Percentiles rank a stretch among this genome's conserved stretches.
phyloP scores from a whole-genome alignment of 2,113 vertebrate species.

The Bubo blakistoni region DNA sequence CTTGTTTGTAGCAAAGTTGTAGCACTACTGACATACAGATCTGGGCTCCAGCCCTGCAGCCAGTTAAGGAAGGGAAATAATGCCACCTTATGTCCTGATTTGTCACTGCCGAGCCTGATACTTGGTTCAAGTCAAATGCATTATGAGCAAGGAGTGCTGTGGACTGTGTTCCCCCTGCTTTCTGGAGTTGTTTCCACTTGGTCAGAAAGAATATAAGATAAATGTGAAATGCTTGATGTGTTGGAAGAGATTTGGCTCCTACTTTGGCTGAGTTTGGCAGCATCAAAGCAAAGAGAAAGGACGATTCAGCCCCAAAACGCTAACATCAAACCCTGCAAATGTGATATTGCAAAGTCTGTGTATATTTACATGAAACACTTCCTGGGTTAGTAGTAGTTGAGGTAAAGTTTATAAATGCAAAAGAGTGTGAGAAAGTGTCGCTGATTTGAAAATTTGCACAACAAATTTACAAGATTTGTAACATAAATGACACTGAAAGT shows the following conservation, averaged over 20 bases:
- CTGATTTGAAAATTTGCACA: not conserved
- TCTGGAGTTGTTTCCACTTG: not conserved
- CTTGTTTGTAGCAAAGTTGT: not conserved
- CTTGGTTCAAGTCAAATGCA: not conserved
- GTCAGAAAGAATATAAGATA: not conserved
- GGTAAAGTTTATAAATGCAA: not conserved
- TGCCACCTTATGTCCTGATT: conserved; percentile 69
- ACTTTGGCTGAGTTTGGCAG: not conserved
- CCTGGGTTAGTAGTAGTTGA: not conserved
- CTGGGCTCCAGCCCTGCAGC: not conserved
- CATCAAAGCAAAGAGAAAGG: not conserved
- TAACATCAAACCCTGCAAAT: not conserved
- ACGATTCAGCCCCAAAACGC: not conserved
- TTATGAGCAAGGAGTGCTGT: not conserved
- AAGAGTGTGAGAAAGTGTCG: not conserved
- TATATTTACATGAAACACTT: not conserved
- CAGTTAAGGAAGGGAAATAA: conserved; percentile 53
- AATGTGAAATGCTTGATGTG: not conserved
- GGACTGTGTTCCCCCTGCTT: not conserved
- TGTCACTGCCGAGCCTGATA: conserved; percentile 32
- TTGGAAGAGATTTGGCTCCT: not conserved
- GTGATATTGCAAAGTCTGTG: not conserved
- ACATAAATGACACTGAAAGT: not conserved
- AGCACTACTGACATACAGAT: not conserved
- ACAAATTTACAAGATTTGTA: not conserved